Base-by-base conservation (phyloP, 2,113 vertebrate species). In the Petromus typicus region DNA sequence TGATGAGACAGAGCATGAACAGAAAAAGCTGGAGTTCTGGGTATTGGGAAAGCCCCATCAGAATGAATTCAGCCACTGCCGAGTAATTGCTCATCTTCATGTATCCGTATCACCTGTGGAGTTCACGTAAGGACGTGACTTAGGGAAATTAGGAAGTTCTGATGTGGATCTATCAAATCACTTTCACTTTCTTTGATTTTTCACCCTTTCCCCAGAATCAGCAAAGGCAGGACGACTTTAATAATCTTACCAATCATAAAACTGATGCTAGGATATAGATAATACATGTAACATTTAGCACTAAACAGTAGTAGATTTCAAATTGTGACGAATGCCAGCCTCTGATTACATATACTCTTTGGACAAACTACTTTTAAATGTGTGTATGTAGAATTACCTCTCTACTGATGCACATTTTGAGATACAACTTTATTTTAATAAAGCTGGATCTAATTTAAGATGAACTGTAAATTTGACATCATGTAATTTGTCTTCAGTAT, bases 31-130 rank as follows among this genome's bases (percentile, higher is more conserved):
- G 90, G n/a, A 96, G 57, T 11, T 92, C 91, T 83, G 93, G 91
- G 23, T 95, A 94, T 48, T 94, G 64, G 27, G 95, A 93, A 78
- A 98, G 93, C 9, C 96, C 95, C 69, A 94, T 30, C 43, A 97
- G 93, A 43, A 97, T 57, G 87, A 98, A 97, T 95, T 97, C 94
- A 0, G 54, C 92, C 13, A 96, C 32, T 0, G n/a, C 40, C 40
- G 94, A 94, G 16, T 96, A 40, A 94, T 96, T 97, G 7, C 86
- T 45, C 34, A 61, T 97, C 23, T 91, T 45, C 30, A 43, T 63
- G 30, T 71, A 18, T 34, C 13, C 43, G 22, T 56, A 12, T 94
- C 10, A 83, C 40, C 54, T 92, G 34, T 7, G 66, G 20, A 22
- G 2, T 63, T 73, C 79, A 88, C 22, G 73, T 66, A 91, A 91